These are phyloP conservation scores for Hycleus cichorii DNA, from an alignment of 1,140 invertebrate species.

Conservation along the genomic window DNA sequence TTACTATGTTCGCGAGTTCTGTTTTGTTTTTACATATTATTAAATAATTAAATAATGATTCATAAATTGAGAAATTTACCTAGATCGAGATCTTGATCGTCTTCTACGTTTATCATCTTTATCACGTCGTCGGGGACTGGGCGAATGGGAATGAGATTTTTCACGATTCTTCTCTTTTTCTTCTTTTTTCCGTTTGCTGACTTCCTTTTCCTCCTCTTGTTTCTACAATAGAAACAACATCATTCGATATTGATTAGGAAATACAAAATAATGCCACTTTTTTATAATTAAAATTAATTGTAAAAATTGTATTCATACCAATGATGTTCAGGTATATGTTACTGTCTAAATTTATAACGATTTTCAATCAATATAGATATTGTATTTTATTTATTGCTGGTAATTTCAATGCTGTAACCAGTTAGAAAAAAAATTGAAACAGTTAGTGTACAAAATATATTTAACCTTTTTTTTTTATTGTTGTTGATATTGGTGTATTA, in stretches of 20 bases:
- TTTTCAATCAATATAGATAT: constrained; percentile 4
- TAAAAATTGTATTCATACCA: constrained; percentile 25
- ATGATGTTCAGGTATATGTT: constrained; percentile 14
- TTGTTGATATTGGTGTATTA: no score
- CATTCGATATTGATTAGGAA: background rate
- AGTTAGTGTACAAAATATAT: no score
- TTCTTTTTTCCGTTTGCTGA: constrained; percentile 36
- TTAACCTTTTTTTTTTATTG: no score
- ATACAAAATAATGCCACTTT: constrained; percentile 1
- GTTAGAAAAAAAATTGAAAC: constrained; percentile 3
- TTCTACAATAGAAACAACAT: constrained; percentile 49
- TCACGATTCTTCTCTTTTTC: constrained; percentile 43
- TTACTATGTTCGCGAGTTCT: constrained; percentile 21
- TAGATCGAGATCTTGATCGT: constrained; percentile 46
- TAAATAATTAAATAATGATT: no score
- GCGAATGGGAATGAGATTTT: constrained; percentile 40
- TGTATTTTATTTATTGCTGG: constrained; percentile 8
- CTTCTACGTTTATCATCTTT: constrained; percentile 37
- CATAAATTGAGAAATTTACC: constrained; percentile 12
- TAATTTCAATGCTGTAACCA: constrained; percentile 14
- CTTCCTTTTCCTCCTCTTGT: constrained; percentile 54
- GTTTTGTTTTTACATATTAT: background rate
- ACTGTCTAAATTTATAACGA: constrained; percentile 7
- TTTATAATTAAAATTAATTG: constrained; percentile 4
- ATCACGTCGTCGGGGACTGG: constrained; percentile 35